Evolutionary conservation across 2,888 invertebrate genomes (phyloP).

Genomic region (Ophion costatus): DNA sequence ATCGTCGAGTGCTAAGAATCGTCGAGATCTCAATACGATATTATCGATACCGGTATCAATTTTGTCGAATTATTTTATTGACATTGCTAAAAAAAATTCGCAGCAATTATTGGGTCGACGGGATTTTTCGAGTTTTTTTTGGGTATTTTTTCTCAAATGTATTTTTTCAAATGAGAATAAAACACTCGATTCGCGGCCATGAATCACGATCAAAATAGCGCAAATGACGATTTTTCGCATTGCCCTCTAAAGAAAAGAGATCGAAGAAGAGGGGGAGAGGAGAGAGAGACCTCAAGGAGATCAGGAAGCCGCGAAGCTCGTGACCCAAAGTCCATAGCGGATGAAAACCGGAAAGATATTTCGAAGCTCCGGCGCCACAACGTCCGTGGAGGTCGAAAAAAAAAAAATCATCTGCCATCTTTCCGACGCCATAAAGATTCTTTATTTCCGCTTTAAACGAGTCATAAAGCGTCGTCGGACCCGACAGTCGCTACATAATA

Average conservation of each 20-base stretch:
- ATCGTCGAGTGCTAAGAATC: neutral
- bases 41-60: too few species aligned
- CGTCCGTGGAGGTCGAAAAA: slow-evolving; percentile 21
- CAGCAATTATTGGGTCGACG: too few species aligned
- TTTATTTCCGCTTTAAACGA: neutral
- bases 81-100: too few species aligned
- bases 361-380: slow-evolving; percentile 53
- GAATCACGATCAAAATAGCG: slow-evolving; percentile 55
- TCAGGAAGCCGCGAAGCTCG: slow-evolving; percentile 70
- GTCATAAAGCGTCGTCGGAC: neutral
- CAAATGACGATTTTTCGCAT: slow-evolving; percentile 67
- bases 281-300: slow-evolving; percentile 74
- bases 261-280: slow-evolving; percentile 16
- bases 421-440: slow-evolving; percentile 26
- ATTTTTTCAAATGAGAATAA: too few species aligned
- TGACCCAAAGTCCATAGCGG: slow-evolving; percentile 54
- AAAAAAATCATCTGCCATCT: slow-evolving; percentile 26
- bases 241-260: slow-evolving; percentile 62
- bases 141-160: too few species aligned
- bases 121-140: too few species aligned
- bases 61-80: too few species aligned
- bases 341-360: slow-evolving; percentile 60
- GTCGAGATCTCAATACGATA: too few species aligned
- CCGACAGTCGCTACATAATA: neutral
- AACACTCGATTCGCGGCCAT: neutral